Conservation (phyloP, 2,888 invertebrate genomes). For the Athalia circularis region DNA sequence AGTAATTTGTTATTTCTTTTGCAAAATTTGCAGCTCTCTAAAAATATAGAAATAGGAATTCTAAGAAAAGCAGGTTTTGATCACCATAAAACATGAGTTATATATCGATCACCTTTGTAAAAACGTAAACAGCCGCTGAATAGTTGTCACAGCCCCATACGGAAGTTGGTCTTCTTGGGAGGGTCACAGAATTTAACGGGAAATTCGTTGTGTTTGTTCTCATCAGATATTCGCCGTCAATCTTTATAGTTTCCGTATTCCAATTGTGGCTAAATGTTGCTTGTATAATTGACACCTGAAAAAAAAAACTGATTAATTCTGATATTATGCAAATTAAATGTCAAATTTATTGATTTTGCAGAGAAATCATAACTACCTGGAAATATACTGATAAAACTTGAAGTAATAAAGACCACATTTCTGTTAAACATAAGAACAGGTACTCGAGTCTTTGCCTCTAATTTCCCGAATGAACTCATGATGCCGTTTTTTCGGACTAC, state of each 20-base stretch:
- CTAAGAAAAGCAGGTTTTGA: too few species aligned
- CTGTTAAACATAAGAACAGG: too few species aligned
- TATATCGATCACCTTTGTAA: conserved; percentile 5
- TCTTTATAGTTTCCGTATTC: neutral
- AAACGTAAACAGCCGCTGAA: neutral
- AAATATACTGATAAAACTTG: neutral
- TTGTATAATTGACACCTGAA: neutral
- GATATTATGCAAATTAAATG: neutral
- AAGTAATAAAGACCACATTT: neutral
- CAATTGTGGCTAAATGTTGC: neutral
- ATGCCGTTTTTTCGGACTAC: neutral
- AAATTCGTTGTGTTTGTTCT: neutral
- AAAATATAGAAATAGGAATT: neutral
- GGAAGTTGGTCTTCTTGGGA: neutral
- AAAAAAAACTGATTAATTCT: neutral
- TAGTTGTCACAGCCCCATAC: neutral
- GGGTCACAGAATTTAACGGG: neutral
- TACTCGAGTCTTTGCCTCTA: neutral
- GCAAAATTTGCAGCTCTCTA: conserved; percentile 1
- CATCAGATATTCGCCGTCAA: neutral
- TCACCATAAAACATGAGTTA: neutral
- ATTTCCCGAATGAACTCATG: neutral
- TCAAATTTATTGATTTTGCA: neutral
- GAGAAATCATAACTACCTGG: neutral
- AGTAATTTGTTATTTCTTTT: neutral